Evolutionary conservation across 2,797 vertebrate genomes (phyloP).

Genomic region (Poecilia picta): DNA sequence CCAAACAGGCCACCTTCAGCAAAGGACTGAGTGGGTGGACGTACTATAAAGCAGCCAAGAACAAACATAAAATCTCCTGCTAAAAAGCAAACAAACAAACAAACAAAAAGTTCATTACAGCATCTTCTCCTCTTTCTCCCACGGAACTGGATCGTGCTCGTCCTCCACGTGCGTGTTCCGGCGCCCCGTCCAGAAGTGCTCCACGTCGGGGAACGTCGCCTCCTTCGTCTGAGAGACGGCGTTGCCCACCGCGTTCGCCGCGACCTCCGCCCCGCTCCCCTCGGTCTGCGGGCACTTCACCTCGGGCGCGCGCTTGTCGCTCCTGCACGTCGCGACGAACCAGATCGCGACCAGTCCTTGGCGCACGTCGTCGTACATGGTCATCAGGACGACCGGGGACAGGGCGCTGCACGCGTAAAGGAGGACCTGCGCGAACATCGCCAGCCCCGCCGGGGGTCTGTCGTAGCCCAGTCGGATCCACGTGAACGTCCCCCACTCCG

Average conservation of each 20-base stretch:
- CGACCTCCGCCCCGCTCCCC: conserved; percentile 67
- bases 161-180: conserved; percentile 76
- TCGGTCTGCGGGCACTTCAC: conserved; percentile 49
- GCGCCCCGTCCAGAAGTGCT: conserved; percentile 87
- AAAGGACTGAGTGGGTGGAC: conserved; percentile 36
- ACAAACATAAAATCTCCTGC: conserved; percentile 8
- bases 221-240: conserved; percentile 47
- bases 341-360: conserved; percentile 71
- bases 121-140: conserved; percentile 82
- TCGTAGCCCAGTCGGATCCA: conserved; percentile 77
- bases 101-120: conserved; percentile 34
- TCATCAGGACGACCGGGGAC: conserved; percentile 78
- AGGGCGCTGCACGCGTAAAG: conserved; percentile 79
- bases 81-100: not conserved
- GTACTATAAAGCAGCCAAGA: not conserved
- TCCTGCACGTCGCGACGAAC: conserved; percentile 56
- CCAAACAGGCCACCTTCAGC: conserved; percentile 36
- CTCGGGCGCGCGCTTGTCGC: conserved; percentile 13
- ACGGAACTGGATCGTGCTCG: conserved; percentile 83
- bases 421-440: conserved; percentile 76
- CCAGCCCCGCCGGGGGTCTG: conserved; percentile 72
- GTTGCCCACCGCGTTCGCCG: conserved; percentile 52
- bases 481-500: conserved; percentile 82
- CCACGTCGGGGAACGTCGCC: conserved; percentile 82
- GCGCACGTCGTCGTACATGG: conserved; percentile 81